Conservation (phyloP, 2,797 vertebrate genomes). For the Poecilia picta region DNA sequence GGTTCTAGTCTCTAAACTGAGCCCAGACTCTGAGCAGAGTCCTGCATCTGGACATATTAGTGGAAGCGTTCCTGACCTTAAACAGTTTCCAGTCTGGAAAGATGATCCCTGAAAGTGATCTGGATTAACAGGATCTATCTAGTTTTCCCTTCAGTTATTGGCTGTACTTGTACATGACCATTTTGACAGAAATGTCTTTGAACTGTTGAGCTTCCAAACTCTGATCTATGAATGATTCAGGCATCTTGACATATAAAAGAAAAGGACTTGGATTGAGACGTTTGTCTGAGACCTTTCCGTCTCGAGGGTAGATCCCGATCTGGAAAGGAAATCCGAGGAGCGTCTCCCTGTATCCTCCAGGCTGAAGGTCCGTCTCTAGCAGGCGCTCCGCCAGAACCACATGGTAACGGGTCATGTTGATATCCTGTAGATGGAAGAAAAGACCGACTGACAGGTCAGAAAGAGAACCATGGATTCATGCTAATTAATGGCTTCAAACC, state of each 20-base stretch:
- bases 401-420: slow-evolving; percentile 86
- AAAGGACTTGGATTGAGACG: background rate
- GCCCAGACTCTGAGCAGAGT: background rate
- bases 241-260: background rate
- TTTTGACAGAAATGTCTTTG: background rate
- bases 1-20: background rate
- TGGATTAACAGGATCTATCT: background rate
- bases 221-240: background rate
- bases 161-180: too few species aligned
- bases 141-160: background rate
- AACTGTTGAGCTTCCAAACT: background rate
- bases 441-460: background rate
- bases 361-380: slow-evolving; percentile 82
- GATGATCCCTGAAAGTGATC: background rate
- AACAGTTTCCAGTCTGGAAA: background rate
- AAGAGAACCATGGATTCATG: background rate
- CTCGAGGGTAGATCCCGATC: slow-evolving; percentile 83
- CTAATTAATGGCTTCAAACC: background rate
- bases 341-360: slow-evolving; percentile 87
- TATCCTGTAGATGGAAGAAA: slow-evolving; percentile 76
- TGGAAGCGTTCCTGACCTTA: background rate
- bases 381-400: slow-evolving; percentile 84
- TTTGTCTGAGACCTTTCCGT: slow-evolving; percentile 75
- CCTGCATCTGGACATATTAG: background rate
- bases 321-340: slow-evolving; percentile 89